Percentiles rank a stretch among this genome's conserved stretches.
Evolutionary conservation across 2,797 vertebrate species (phyloP).

Genomic region (Hipposideros larvatus): DNA sequence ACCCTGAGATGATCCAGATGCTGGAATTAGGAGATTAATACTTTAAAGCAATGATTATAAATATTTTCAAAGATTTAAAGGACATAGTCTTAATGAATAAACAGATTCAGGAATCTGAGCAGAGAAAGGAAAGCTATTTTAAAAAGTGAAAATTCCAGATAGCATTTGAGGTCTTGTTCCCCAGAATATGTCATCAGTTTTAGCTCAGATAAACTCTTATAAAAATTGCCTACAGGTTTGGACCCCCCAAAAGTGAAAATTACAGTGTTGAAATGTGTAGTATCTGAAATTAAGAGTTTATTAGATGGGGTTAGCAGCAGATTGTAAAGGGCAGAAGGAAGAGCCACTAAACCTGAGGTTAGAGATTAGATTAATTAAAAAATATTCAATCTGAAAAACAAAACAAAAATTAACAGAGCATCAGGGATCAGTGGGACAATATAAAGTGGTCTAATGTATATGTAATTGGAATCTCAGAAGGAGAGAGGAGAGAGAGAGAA

Average conservation of each 20-base stretch:
- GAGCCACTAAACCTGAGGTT: not conserved
- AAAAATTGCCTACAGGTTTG: no score
- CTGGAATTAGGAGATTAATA: not conserved
- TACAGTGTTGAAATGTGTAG: not conserved
- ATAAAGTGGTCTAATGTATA: not conserved
- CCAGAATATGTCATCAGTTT: no score
- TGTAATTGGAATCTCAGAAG: not conserved
- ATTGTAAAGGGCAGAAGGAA: not conserved
- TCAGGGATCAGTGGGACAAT: not conserved
- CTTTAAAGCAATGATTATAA: not conserved
- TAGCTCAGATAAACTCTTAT: no score
- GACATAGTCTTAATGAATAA: not conserved
- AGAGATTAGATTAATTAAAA: not conserved
- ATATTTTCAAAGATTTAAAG: slow-evolving; percentile 26
- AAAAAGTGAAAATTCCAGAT: not conserved
- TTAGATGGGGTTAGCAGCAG: not conserved
- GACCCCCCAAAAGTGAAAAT: not conserved
- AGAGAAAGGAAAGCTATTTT: not conserved
- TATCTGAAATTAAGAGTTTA: not conserved
- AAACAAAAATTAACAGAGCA: not conserved
- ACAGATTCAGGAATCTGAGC: not conserved
- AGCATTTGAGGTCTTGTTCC: no score
- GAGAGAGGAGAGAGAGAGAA: not conserved
- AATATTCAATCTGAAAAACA: not conserved
- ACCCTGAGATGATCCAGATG: not conserved